Evolutionary conservation across 2,113 vertebrate species (phyloP), one percentile per base, ranked within the genome.

Genomic region (Crotalus horridus): DNA sequence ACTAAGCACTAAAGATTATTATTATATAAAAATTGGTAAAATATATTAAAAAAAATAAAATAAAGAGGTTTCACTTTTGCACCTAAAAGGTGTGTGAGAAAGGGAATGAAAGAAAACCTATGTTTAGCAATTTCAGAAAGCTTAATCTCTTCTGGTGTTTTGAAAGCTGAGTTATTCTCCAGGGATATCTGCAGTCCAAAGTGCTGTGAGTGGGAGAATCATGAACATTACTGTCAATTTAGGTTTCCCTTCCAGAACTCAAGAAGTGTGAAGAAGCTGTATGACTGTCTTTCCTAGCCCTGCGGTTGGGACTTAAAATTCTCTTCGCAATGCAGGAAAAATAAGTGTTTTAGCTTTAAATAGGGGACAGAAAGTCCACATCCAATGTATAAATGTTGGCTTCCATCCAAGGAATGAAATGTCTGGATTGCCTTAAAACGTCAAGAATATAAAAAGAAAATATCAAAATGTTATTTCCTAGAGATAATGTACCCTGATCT

Each of bases 131-230:
- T 95, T 95, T 95, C 95, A 69, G 92, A 96, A 95, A 94, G 94
- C 95, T 93, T 96, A 95, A 93, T 91, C 92, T 96, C 93, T 94
- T 96, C 88, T 94, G 94, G 91, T 93, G 96, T 90, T 94, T 94
- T 95, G 95, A 96, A 97, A 96, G 89, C 93, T 95, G 10, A 0
- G 94, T 90, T 94, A 95, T 95, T 95, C 97, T 95, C 96, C 90
- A 90, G 96, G 94, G 96, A 96, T 92, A 93, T 90, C 1, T 0
- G 81, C 0, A 0, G 91, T 94, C 96, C 95, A 92, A 95, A 95
- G 96, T 92, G 1, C 0, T 61, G 24, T 7, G 94, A 94, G 91
- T 69, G 90, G 95, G 93, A 91, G 95, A 95, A 95, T 94, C 94
- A 96, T 93, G 94, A 90, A 93, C 21, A 91, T 92, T 48, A 74